Base-by-base conservation (phyloP, 2,113 vertebrate genomes). In the Budorcas taxicolor region DNA sequence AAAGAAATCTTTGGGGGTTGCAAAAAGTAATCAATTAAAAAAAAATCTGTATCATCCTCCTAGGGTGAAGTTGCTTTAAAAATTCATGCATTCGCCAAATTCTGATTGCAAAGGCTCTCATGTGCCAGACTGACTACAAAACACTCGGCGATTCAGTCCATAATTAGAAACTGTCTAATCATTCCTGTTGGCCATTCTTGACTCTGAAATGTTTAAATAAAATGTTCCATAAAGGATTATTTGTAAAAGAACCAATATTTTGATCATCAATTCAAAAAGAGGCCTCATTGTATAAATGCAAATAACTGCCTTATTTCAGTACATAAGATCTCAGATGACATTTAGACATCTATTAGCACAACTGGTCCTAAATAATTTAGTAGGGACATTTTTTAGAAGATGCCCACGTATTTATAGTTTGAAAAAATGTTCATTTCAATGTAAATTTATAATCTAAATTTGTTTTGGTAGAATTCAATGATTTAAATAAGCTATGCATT, bases 191-290 rank as follows among this genome's bases (percentile, higher is more conserved):
- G 47, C 43, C 91, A 93, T 93, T 94, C 80, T 80, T 45, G 10
- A 78, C 80, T 93, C 91, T 89, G 55, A 97, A 71, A 90, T 91
- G 21, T 76, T 97, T 87, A 94, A 94, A 95, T 95, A 90, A 97
- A 97, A 95, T 86, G 31, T 74, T 87, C 91, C 95, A 67, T 95
- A 87, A 94, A 47, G 57, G 43, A 47, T 97, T 93, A 94, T 85
- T 97, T 95, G 80, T 87, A 53, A 93, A 82, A 91, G 40, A 92
- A 71, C 5, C 50, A 88, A 84, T 90, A 97, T 90, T 97, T 93
- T 97, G 74, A 95, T 94, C n/a, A 96, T 2, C 33, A 97, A 89
- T 95, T 93, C 91, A 95, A 94, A 95, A 23, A 25, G 31, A 88
- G 40, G 3, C 17, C 29, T 97, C 40, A 67, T 40, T 82, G 10